phyloP scores from a whole-genome alignment of 2,888 invertebrate species.

The Lobophora halterata region DNA sequence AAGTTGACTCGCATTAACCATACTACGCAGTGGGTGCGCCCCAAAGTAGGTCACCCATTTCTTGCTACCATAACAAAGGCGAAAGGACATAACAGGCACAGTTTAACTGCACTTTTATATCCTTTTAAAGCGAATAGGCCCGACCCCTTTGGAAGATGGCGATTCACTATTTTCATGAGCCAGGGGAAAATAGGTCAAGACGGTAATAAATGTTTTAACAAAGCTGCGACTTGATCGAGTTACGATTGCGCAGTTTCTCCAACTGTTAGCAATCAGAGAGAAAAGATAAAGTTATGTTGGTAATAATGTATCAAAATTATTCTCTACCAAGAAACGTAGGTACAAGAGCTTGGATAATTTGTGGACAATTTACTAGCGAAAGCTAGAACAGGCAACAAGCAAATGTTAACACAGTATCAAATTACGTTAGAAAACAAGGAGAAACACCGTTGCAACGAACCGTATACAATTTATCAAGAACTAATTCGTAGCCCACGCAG shows the following conservation, averaged over 20 bases:
- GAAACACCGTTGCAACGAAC: constrained; percentile 26
- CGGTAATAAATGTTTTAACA: constrained; percentile 40
- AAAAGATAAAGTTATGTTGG: constrained; percentile 1
- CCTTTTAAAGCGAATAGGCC: constrained; percentile 51
- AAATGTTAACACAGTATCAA: constrained; percentile 20
- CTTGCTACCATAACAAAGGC: constrained; percentile 45
- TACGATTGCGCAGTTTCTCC: constrained; percentile 22
- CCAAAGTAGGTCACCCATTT: constrained; percentile 76
- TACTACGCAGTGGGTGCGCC: constrained; percentile 60
- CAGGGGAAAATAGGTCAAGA: constrained; percentile 36
- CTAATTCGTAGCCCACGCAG: constrained; percentile 55
- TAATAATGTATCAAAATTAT: too few relatives aligned
- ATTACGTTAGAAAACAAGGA: constrained; percentile 23
- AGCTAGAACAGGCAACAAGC: constrained; percentile 5
- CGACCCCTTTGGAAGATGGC: constrained; percentile 53
- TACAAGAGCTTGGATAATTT: too few relatives aligned
- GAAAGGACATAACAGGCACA: constrained; percentile 51
- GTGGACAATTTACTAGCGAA: constrained; percentile 5
- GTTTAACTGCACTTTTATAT: constrained; percentile 47
- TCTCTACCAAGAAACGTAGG: too few relatives aligned
- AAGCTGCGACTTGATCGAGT: constrained; percentile 34
- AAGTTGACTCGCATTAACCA: constrained; percentile 51
- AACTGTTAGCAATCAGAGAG: neutral
- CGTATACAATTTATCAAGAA: constrained; percentile 37
- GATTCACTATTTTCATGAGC: constrained; percentile 29